A percentile compares a stretch with the other conserved stretches of the same genome.
Conservation (phyloP, 1,140 invertebrate species). For the Drosophila ironensis region DNA sequence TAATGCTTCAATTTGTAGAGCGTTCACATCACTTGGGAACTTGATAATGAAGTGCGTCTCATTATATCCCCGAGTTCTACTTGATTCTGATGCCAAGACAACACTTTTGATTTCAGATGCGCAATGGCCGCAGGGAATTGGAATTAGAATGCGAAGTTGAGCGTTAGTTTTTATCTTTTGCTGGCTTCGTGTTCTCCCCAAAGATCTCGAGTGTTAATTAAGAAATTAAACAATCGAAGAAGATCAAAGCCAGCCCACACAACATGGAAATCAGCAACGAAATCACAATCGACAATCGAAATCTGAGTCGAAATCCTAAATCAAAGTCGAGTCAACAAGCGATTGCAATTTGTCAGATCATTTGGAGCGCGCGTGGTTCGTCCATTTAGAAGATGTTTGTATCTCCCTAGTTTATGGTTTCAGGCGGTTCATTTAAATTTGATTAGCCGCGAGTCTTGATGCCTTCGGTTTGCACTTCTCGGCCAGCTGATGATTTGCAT, state of each 20-base stretch:
- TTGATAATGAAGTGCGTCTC: conserved; percentile 25
- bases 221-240: conserved; percentile 67
- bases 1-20: conserved; percentile 55
- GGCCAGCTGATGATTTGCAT: conserved; percentile 34
- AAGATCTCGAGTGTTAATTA: conserved; percentile 66
- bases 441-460: conserved; percentile 40
- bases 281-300: conserved; percentile 18
- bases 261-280: conserved; percentile 19
- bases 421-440: conserved; percentile 35
- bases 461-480: conserved; percentile 49
- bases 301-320: conserved; percentile 18
- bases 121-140: conserved; percentile 28
- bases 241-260: conserved; percentile 45
- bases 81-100: conserved; percentile 17
- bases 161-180: neutral
- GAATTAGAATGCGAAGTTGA: conserved; percentile 12
- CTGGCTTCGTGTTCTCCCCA: too few species aligned
- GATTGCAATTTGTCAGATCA: conserved; percentile 40
- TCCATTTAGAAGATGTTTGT: conserved; percentile 3
- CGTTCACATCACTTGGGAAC: conserved; percentile 34
- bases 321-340: conserved; percentile 17
- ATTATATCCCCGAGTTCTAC: conserved; percentile 34
- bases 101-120: conserved; percentile 76
- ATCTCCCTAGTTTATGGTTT: conserved; percentile 23
- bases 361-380: neutral